These are phyloP conservation scores for Cephus pygmeus DNA, from an alignment of 2,888 invertebrate genomes.

Conservation along the genomic window DNA sequence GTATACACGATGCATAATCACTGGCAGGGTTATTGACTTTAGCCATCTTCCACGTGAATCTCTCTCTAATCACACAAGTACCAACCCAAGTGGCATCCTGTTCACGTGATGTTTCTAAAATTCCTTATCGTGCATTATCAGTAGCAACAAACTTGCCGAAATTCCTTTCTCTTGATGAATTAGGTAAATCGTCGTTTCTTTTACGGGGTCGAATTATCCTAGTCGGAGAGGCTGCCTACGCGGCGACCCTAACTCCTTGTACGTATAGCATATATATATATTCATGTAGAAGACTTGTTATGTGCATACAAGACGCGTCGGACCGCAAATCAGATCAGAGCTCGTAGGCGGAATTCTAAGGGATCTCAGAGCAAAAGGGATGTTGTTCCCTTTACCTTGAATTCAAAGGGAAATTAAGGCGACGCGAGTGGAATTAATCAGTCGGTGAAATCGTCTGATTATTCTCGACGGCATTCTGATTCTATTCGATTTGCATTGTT, in stretches of 20 bases:
- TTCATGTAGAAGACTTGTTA: neutral
- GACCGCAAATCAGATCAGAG: neutral
- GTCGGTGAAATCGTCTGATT: neutral
- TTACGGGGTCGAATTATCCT: too few relatives aligned
- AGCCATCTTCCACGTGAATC: neutral
- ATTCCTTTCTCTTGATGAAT: too few relatives aligned
- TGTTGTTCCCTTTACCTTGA: neutral
- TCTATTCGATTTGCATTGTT: neutral
- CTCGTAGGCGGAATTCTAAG: neutral
- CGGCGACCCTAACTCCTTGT: too few relatives aligned
- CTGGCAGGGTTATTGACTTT: neutral
- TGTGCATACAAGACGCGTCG: neutral
- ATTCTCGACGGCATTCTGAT: neutral
- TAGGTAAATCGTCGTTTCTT: too few relatives aligned
- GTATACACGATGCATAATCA: neutral
- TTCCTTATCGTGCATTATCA: neutral
- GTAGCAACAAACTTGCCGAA: too few relatives aligned
- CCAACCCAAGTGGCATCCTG: neutral
- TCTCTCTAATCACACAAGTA: neutral
- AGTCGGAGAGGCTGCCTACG: too few relatives aligned
- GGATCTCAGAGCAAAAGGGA: neutral
- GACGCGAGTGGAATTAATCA: neutral
- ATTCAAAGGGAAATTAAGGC: neutral
- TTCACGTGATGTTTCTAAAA: neutral
- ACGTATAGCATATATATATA: neutral